A percentile compares a stretch with the other conserved stretches of the same genome.
Conservation (phyloP, 2,113 vertebrate species). For the Thunnus thynnus region DNA sequence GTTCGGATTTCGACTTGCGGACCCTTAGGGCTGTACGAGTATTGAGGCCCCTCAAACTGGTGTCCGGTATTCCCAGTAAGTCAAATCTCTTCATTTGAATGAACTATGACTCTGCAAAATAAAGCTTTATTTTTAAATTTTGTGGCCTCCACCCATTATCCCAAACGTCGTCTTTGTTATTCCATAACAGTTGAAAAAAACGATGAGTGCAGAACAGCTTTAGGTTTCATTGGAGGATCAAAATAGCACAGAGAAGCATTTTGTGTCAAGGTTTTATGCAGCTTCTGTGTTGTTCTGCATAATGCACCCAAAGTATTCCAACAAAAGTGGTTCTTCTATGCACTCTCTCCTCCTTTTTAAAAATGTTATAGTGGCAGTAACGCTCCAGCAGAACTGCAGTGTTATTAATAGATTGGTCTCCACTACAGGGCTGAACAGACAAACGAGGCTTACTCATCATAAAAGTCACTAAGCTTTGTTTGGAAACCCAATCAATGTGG, state of each 20-base stretch:
- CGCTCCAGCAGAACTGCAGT: slow-evolving; percentile 66
- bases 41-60: slow-evolving; percentile 94
- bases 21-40: slow-evolving; percentile 97
- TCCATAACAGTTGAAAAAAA: not conserved
- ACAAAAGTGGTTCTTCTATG: slow-evolving; percentile 59
- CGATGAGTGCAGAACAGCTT: not conserved
- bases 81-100: slow-evolving; percentile 24
- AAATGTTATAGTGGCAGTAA: slow-evolving; percentile 65
- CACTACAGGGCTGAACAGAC: slow-evolving; percentile 59
- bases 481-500: slow-evolving; percentile 14
- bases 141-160: not conserved
- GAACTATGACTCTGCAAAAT: not conserved
- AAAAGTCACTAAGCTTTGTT: slow-evolving; percentile 57
- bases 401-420: slow-evolving; percentile 71
- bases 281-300: slow-evolving; percentile 59
- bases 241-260: slow-evolving; percentile 35
- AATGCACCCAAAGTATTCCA: slow-evolving; percentile 56
- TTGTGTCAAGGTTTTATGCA: slow-evolving; percentile 45
- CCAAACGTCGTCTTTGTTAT: not conserved
- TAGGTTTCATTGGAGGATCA: slow-evolving; percentile 21
- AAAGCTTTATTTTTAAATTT: not conserved
- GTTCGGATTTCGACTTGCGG: slow-evolving; percentile 96
- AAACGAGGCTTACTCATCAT: slow-evolving; percentile 64
- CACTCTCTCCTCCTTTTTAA: slow-evolving; percentile 55
- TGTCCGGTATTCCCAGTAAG: slow-evolving; percentile 99